phyloP scores from a whole-genome alignment of 2,113 vertebrate genomes.

The Panurus biarmicus region DNA sequence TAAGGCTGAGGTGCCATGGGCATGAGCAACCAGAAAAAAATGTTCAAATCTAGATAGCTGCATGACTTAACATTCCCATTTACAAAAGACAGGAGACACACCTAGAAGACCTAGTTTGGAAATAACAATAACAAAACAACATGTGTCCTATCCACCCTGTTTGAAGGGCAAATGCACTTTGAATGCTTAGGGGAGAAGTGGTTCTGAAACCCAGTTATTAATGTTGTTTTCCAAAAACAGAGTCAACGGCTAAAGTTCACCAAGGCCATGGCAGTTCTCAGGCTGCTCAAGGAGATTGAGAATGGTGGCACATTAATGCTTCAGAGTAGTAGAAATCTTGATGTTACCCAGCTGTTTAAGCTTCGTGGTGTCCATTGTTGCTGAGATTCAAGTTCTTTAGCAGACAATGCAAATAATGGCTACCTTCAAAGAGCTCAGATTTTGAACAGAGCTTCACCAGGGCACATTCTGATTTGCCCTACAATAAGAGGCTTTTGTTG shows the following conservation, averaged over 20 bases:
- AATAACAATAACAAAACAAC: not conserved
- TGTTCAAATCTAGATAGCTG: slow-evolving; percentile 1
- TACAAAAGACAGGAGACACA: slow-evolving; percentile 14
- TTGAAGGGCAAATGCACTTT: not conserved
- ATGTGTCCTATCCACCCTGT: not conserved
- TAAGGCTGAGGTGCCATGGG: not conserved
- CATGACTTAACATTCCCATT: not conserved
- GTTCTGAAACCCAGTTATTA: not conserved
- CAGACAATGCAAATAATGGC: accelerated
- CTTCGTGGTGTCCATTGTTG: not conserved
- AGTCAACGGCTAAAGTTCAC: not conserved
- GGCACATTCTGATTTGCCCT: not conserved
- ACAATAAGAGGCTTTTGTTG: not conserved
- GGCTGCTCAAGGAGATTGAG: not conserved
- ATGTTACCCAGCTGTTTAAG: not conserved
- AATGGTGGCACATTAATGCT: not conserved
- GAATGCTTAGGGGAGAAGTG: not conserved
- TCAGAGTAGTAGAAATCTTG: not conserved
- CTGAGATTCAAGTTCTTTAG: not conserved
- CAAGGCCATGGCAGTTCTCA: not conserved
- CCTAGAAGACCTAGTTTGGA: slow-evolving; percentile 15
- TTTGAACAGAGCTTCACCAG: not conserved
- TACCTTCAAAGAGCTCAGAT: not conserved
- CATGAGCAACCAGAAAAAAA: not conserved
- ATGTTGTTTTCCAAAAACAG: not conserved